A percentile compares a stretch with the other conserved stretches of the same genome.
phyloP scores from a whole-genome alignment of 2,888 invertebrate genomes.

The Ormyrus pomaceus region DNA sequence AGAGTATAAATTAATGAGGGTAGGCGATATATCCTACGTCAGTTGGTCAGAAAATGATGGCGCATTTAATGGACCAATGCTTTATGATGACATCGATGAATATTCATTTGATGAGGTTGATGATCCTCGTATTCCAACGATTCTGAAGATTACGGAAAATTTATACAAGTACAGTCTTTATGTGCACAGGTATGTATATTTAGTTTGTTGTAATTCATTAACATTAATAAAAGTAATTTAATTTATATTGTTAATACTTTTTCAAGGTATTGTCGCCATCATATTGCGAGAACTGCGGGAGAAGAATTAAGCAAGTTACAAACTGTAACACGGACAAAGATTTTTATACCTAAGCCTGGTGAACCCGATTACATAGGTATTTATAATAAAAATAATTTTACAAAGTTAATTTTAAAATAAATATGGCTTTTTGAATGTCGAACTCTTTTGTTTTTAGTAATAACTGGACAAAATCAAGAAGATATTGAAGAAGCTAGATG shows the following conservation, averaged over 20 bases:
- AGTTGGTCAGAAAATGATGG: neutral
- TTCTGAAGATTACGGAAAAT: slow-evolving; percentile 24
- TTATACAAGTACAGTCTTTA: slow-evolving; percentile 32
- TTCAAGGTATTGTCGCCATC: slow-evolving; percentile 22
- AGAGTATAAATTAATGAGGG: slow-evolving; percentile 10
- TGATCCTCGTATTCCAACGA: slow-evolving; percentile 15
- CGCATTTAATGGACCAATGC: slow-evolving; percentile 13
- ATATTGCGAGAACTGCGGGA: slow-evolving; percentile 37
- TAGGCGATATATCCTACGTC: neutral
- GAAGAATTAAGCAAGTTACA: slow-evolving; percentile 7
- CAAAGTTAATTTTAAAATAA: neutral
- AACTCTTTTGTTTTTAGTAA: slow-evolving; percentile 71
- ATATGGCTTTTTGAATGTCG: neutral
- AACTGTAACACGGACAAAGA: slow-evolving; percentile 38
- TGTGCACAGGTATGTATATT: slow-evolving; percentile 24
- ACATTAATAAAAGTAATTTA: neutral
- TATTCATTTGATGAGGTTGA: neutral
- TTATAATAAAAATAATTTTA: neutral
- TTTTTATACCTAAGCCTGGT: slow-evolving; percentile 39
- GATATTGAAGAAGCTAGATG: slow-evolving; percentile 84
- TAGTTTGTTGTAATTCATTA: neutral
- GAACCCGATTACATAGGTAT: slow-evolving; percentile 33
- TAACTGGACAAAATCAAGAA: slow-evolving; percentile 78
- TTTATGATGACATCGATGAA: neutral
- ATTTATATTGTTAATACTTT: neutral